Evolutionary conservation across 2,888 invertebrate species (phyloP).

Genomic region (Phymatocera aterrima): DNA sequence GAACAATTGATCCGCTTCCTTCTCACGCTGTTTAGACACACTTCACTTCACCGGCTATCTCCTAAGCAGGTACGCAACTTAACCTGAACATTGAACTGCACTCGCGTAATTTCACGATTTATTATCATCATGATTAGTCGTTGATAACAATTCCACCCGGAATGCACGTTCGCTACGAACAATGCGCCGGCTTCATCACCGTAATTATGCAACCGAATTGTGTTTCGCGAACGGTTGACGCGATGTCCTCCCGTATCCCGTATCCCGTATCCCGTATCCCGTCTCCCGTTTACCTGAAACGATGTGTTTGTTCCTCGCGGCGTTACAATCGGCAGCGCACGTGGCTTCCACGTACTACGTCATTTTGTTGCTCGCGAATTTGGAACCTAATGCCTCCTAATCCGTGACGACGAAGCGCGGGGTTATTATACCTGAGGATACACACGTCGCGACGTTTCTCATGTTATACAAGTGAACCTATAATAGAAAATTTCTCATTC

Average conservation of each 20-base stretch:
- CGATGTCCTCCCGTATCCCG: neutral
- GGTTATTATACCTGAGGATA: neutral
- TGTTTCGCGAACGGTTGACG: neutral
- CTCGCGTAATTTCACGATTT: neutral
- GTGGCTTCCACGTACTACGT: neutral
- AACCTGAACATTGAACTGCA: neutral
- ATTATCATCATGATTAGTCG: neutral
- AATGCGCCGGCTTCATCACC: too few species aligned
- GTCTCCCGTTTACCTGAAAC: neutral
- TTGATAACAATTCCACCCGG: too few species aligned
- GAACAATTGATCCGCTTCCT: too few species aligned
- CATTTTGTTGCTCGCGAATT: neutral
- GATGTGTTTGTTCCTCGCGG: neutral
- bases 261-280: too few species aligned
- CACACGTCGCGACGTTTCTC: neutral
- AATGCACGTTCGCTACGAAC: too few species aligned
- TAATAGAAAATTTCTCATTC: too few species aligned
- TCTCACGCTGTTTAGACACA: neutral
- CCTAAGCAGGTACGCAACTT: too few species aligned
- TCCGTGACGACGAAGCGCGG: too few species aligned
- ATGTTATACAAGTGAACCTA: neutral
- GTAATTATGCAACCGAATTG: too few species aligned
- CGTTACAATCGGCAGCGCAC: neutral
- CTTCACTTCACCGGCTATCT: constrained; percentile 29
- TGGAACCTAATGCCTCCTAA: neutral